These are phyloP conservation scores for Lomographa bimaculata DNA, from an alignment of 2,888 invertebrate species.

Conservation along the genomic window DNA sequence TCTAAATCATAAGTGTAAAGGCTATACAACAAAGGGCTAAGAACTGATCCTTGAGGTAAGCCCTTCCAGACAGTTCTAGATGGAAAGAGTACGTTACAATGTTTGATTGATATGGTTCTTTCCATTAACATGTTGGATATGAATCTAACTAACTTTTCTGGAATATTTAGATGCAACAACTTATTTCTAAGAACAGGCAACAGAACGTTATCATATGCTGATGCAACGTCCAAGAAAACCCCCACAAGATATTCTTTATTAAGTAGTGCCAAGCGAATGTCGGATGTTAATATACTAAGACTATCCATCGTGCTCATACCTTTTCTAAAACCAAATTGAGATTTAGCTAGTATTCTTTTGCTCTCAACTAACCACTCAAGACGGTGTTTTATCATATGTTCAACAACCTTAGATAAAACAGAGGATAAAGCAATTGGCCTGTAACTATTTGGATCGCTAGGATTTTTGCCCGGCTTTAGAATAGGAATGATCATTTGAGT, in stretches of 20 bases:
- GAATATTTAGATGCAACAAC: slow-evolving; percentile 13
- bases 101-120: slow-evolving; percentile 5
- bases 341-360: slow-evolving; percentile 14
- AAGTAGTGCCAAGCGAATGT: slow-evolving; percentile 27
- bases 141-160: too few relatives aligned
- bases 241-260: slow-evolving; percentile 25
- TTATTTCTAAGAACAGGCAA: slow-evolving; percentile 31
- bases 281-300: slow-evolving; percentile 31
- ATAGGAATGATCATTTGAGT: too few relatives aligned
- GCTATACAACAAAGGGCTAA: too few relatives aligned
- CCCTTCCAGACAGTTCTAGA: slow-evolving; percentile 30
- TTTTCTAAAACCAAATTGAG: slow-evolving; percentile 37
- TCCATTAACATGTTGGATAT: too few relatives aligned
- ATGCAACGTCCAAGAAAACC: slow-evolving; percentile 35
- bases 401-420: slow-evolving; percentile 12
- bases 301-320: slow-evolving; percentile 38
- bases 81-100: slow-evolving; percentile 2
- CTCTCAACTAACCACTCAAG: slow-evolving; percentile 35
- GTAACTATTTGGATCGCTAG: too few relatives aligned
- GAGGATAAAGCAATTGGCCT: slow-evolving; percentile 31
- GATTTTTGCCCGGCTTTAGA: too few relatives aligned
- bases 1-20: slow-evolving; percentile 32
- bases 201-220: slow-evolving; percentile 37
- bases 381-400: slow-evolving; percentile 34
- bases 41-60: too few relatives aligned